Conservation (phyloP, 1,140 invertebrate species). For the Dinothrombium tinctorium region DNA sequence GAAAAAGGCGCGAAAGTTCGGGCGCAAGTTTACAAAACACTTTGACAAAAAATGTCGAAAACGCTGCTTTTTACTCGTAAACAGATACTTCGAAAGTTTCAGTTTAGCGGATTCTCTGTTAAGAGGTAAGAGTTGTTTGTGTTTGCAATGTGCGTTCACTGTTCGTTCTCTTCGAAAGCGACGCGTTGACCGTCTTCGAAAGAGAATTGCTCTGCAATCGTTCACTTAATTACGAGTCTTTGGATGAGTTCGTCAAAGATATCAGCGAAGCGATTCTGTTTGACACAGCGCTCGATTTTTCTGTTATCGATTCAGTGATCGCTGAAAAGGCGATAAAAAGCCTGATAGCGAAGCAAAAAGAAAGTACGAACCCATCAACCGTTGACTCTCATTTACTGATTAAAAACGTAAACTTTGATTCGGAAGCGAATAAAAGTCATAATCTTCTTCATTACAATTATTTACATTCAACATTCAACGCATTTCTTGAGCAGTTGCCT, state of each 20-base stretch:
- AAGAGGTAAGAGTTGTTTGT: too few relatives aligned
- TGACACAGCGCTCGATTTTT: not conserved
- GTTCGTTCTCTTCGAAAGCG: too few relatives aligned
- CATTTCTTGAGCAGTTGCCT: not conserved
- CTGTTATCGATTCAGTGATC: constrained; percentile 1
- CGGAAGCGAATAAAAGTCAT: not conserved
- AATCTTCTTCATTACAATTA: not conserved
- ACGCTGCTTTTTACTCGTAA: too few relatives aligned
- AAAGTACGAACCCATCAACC: not conserved
- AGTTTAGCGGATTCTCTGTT: too few relatives aligned
- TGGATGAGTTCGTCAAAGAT: constrained; percentile 6
- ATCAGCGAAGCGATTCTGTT: not conserved
- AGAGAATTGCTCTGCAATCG: not conserved
- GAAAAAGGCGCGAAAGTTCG: too few relatives aligned
- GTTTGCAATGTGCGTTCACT: too few relatives aligned
- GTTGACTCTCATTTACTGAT: not conserved
- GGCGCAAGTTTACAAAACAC: too few relatives aligned
- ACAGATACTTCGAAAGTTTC: too few relatives aligned
- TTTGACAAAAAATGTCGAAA: too few relatives aligned
- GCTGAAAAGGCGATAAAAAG: not conserved
- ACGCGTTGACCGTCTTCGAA: constrained; percentile 6
- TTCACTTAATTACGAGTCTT: constrained; percentile 2
- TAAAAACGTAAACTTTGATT: not conserved
- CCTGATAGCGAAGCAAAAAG: not conserved
- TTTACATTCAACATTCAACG: not conserved